A percentile compares a stretch with the other conserved stretches of the same genome.
These are phyloP conservation scores for Paramormyrops kingsleyae DNA, from an alignment of 2,113 vertebrate species.

Conservation along the genomic window DNA sequence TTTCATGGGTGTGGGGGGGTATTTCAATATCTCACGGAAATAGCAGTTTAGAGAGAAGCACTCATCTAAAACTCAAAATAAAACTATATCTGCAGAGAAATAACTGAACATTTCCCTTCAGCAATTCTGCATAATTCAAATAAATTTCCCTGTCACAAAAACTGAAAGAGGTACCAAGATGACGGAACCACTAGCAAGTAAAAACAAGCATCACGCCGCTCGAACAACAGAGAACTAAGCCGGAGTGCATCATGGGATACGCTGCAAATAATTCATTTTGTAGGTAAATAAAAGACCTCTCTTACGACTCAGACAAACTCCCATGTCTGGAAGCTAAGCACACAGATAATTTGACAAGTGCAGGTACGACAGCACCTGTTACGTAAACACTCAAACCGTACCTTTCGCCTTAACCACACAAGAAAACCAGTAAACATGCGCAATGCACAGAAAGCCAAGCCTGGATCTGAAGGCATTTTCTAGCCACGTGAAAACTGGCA, in stretches of 20 bases:
- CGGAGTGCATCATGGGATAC: neutral
- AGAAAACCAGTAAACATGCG: neutral
- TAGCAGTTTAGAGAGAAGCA: neutral
- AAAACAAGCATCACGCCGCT: neutral
- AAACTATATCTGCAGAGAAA: constrained; percentile 6
- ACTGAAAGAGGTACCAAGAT: neutral
- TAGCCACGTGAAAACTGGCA: neutral
- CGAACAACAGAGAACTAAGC: neutral
- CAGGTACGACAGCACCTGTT: neutral
- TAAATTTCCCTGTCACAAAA: constrained; percentile 3
- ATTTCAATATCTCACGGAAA: neutral
- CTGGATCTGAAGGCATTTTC: neutral
- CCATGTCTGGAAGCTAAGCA: neutral
- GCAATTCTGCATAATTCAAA: constrained; percentile 4
- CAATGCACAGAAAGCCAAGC: neutral
- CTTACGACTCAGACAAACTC: neutral
- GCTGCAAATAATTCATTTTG: constrained; percentile 1
- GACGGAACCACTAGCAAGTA: neutral
- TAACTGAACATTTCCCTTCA: neutral
- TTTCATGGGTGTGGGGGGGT: neutral
- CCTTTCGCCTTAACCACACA: neutral
- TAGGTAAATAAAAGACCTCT: constrained; percentile 8
- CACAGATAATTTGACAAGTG: neutral
- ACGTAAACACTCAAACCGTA: neutral
- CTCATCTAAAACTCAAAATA: neutral